These are phyloP conservation scores for Pterostichus madidus DNA, from an alignment of 2,888 invertebrate species.

Conservation along the genomic window DNA sequence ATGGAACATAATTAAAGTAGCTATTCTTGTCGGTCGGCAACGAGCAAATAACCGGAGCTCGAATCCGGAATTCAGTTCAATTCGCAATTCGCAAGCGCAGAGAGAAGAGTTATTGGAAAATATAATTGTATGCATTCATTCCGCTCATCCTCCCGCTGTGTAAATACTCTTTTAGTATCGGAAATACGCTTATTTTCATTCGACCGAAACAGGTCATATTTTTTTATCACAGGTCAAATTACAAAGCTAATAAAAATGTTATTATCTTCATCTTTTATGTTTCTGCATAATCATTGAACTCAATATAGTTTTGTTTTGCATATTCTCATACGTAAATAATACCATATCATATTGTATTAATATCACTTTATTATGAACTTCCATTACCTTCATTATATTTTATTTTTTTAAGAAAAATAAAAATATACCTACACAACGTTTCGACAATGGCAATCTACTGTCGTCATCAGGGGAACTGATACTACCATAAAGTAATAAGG, in stretches of 20 bases:
- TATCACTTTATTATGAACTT: too few relatives aligned
- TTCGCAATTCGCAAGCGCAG: conserved; percentile 15
- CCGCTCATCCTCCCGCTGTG: background rate
- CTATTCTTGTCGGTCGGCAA: conserved; percentile 8
- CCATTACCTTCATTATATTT: too few relatives aligned
- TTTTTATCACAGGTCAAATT: conserved; percentile 37
- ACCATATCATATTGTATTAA: too few relatives aligned
- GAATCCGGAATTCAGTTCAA: conserved; percentile 33
- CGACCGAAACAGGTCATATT: conserved; percentile 40
- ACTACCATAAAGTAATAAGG: too few relatives aligned
- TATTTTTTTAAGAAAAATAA: too few relatives aligned
- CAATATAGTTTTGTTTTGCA: background rate
- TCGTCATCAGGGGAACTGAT: too few relatives aligned
- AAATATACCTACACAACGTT: too few relatives aligned
- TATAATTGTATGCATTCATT: conserved; percentile 51
- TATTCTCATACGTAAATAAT: too few relatives aligned
- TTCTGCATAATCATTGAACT: conserved; percentile 21
- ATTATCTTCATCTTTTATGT: conserved; percentile 32
- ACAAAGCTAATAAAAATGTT: conserved; percentile 28
- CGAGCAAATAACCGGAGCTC: conserved; percentile 2
- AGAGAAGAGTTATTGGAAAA: conserved; percentile 48
- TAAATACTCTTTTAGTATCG: conserved; percentile 51
- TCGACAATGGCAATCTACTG: too few relatives aligned
- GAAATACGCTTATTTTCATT: conserved; percentile 50
- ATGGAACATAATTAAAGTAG: conserved; percentile 39